Evolutionary conservation across 1,140 invertebrate species (phyloP), one percentile per base, ranked within the genome.

Genomic region (Diuraphis noxia): DNA sequence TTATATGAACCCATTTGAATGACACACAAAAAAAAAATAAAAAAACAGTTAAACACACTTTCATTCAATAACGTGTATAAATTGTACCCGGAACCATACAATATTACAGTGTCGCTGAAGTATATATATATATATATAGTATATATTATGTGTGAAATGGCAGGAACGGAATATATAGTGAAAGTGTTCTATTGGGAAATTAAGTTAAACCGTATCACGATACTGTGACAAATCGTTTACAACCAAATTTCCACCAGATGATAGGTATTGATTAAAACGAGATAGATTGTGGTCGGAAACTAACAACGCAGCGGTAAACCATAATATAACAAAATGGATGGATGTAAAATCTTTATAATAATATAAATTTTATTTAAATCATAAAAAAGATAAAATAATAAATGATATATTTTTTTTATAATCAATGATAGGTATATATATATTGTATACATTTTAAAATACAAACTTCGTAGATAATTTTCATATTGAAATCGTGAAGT

Each of bases 131-230:
- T 34, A 34, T 77, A 79, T 79, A 36, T 79, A 81, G 38, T 25
- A 17, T 82, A n/a, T 43, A 85, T 49, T 86, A 34, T 84, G 30
- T 86, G 43, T 86, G 43, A 49, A 52, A 86, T 52, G 34, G 43
- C 36, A 49, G 34, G 46, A 52, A 86, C 19, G 9, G 23, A 34
- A 86, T 36, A 85, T 34, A 46, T 72, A 79, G 88, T 90, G 88
- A 90, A 90, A 90, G 88, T 79, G 88, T 77, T 77, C 41, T 79
- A 79, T 90, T 90, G 63, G 88, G 63, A 90, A 90, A 90, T 90
- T 90, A 46, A 90, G 38, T 90, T 89, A 90, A 90, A 90, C 88
- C 88, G 88, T 79, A 77, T 43, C 56, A 36, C 17, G 17, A 79
- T 79, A 90, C 72, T 79, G 88, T 90, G 88, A 79, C 63, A 79